These are phyloP conservation scores for Nymphalis io DNA, from an alignment of 1,140 invertebrate species.

Conservation along the genomic window DNA sequence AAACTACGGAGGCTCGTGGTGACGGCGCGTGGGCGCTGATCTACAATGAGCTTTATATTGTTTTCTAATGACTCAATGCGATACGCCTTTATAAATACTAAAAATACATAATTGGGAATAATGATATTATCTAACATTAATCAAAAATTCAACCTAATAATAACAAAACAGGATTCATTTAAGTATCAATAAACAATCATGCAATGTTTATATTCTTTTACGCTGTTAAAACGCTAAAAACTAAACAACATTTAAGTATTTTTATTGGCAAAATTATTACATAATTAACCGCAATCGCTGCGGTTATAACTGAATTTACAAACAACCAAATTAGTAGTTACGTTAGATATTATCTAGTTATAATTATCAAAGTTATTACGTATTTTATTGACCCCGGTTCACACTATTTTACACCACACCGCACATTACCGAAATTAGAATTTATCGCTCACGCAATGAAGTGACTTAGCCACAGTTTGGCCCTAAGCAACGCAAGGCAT, in stretches of 20 bases:
- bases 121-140: constrained; percentile 1
- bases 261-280: constrained; percentile 9
- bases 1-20: constrained; percentile 62
- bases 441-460: constrained; percentile 70
- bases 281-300: constrained; percentile 10
- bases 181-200: neutral
- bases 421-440: constrained; percentile 69
- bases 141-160: too few relatives aligned
- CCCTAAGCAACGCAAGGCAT: constrained; percentile 47
- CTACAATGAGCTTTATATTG: constrained; percentile 63
- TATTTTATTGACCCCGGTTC: constrained; percentile 41
- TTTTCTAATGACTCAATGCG: constrained; percentile 71
- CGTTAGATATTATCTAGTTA: constrained; percentile 34
- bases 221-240: neutral
- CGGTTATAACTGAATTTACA: constrained; percentile 28
- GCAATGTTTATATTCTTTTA: neutral
- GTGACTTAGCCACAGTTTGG: constrained; percentile 67
- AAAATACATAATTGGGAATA: neutral
- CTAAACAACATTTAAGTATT: neutral
- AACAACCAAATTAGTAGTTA: constrained; percentile 27
- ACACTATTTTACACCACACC: constrained; percentile 47
- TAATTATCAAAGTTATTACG: constrained; percentile 38
- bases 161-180: too few relatives aligned
- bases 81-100: constrained; percentile 23
- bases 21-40: constrained; percentile 69